Percentiles rank a stretch among this genome's conserved stretches.
phyloP scores from a whole-genome alignment of 2,797 vertebrate genomes.

The Micrastur ruficollis region DNA sequence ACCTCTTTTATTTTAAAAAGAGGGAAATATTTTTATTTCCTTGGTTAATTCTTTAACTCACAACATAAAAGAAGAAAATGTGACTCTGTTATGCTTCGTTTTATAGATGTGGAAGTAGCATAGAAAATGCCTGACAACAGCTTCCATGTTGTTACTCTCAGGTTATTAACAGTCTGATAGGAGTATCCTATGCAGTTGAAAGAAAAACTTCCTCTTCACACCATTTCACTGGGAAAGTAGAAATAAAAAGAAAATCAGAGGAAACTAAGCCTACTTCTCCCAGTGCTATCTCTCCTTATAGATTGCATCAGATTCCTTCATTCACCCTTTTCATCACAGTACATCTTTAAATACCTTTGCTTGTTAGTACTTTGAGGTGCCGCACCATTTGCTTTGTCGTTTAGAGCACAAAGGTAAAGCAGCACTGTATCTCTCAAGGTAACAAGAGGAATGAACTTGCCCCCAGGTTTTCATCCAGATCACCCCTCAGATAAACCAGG shows the following conservation, averaged over 20 bases:
- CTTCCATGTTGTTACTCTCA: background rate
- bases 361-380: background rate
- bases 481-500: background rate
- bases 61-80: background rate
- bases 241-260: background rate
- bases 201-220: background rate
- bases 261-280: background rate
- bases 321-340: background rate
- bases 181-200: background rate
- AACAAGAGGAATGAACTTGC: background rate
- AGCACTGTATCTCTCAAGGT: background rate
- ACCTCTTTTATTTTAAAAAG: background rate
- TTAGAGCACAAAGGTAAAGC: background rate
- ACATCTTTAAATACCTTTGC: background rate
- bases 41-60: background rate
- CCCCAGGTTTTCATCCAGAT: background rate
- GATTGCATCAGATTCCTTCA: background rate
- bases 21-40: background rate
- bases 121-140: background rate
- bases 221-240: background rate
- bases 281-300: background rate
- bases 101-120: background rate
- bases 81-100: background rate
- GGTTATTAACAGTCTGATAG: constrained; percentile 15
- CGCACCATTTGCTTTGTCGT: background rate